Base-by-base conservation (phyloP, 2,888 invertebrate genomes). In the Coecobrya sp. region DNA sequence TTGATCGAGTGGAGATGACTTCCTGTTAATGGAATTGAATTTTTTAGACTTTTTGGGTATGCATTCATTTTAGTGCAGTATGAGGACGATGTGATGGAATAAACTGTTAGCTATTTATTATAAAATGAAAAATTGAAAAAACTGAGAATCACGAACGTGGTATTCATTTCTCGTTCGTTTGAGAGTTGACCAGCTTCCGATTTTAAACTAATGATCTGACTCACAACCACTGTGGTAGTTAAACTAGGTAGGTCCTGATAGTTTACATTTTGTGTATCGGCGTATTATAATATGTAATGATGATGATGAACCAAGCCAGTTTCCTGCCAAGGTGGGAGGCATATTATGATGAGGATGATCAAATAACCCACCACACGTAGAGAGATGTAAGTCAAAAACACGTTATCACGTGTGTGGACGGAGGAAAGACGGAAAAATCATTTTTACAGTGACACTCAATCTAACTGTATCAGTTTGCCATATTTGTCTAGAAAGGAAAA, bases 401-500 rank as follows among this genome's bases (percentile, higher is more conserved):
- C 16, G 13, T 22, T 5, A 36, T 62, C 62, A 36, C 36, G 36
- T 13, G 22, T 68, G 65, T 19, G 7, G 59, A 19, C 19, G n/a
- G 59, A 59, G 5, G 11, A 59, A 59, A 76, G 55, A 11, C 30
- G 36, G 36, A 42, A 65, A 85, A 68, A 68, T 42, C 25, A 45
- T 86, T 86, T 86, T 36, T n/a, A 19, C 25, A 79, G 45, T 65
- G 87, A 76, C 79, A 79, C 62, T 27, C 59, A 62, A 87, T 79
- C 76, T 87, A 87, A 87, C 87, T 87, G 87, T 79, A 87, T 87
- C 87, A 76, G 42, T 76, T 86, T 87, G 22, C 87, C 87, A 25
- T 87, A 87, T 87, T 87, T 87, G 87, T 87, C 79, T 62, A 62
- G 87, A 87, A 87, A 79, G 30, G 79, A 76, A 79, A 87, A 87